Percentiles rank a stretch among this genome's conserved stretches.
Evolutionary conservation across 2,888 invertebrate genomes (phyloP).

Genomic region (Athalia cordata): DNA sequence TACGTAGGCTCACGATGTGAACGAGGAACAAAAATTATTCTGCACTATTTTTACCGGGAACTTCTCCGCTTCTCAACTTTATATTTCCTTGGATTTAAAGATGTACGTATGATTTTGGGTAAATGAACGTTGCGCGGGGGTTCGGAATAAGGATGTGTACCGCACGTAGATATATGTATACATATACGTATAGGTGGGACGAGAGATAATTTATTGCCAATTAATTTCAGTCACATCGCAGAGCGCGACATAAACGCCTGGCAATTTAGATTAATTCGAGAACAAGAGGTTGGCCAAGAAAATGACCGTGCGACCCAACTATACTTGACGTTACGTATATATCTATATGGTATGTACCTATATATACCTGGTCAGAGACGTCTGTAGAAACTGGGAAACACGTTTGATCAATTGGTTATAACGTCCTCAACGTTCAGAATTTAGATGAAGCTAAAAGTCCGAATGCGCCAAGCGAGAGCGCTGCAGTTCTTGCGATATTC

Average conservation of each 20-base stretch:
- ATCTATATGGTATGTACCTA: background rate
- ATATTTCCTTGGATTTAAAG: too few species aligned
- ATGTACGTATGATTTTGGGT: too few species aligned
- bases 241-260: constrained; percentile 13
- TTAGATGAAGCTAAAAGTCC: background rate
- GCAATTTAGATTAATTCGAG: constrained; percentile 32
- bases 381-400: background rate
- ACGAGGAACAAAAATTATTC: too few species aligned
- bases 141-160: too few species aligned
- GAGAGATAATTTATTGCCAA: constrained; percentile 29
- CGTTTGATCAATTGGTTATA: constrained; percentile 17
- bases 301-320: constrained; percentile 14
- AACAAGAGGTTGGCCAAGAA: constrained; percentile 22
- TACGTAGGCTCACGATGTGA: too few species aligned
- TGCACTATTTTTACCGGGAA: too few species aligned
- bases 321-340: background rate
- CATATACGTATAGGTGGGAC: background rate
- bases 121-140: too few species aligned
- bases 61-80: too few species aligned
- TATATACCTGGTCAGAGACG: too few species aligned
- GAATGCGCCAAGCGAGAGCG: too few species aligned
- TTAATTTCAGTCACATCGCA: constrained; percentile 25
- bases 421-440: background rate
- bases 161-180: too few species aligned
- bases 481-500: too few species aligned